Evolutionary conservation across 2,797 vertebrate genomes (phyloP).

Genomic region (Chelidonichthys spinosus): DNA sequence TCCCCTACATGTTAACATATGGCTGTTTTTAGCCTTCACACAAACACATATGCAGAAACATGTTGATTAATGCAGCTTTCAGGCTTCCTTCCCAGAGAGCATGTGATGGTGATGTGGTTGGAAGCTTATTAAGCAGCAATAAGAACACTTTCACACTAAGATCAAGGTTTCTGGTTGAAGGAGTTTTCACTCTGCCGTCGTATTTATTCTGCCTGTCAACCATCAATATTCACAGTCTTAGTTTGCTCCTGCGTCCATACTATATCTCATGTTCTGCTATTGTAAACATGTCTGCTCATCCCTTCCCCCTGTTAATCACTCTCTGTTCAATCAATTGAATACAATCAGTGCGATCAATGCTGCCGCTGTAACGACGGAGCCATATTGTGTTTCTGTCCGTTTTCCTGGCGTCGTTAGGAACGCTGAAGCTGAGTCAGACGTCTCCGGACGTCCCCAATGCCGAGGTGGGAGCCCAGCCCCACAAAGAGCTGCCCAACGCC

Average conservation of each 20-base stretch:
- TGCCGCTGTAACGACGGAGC: neutral
- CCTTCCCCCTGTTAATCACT: slow-evolving; percentile 46
- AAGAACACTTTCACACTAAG: neutral
- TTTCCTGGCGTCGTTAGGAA: slow-evolving; percentile 63
- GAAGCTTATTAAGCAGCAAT: neutral
- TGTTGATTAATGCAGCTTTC: neutral
- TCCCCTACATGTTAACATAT: neutral
- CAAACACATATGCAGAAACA: neutral
- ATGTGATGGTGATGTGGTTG: neutral
- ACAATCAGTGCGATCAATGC: slow-evolving; percentile 55
- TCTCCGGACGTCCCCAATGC: slow-evolving; percentile 89
- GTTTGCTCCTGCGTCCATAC: slow-evolving; percentile 20
- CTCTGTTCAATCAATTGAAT: slow-evolving; percentile 49
- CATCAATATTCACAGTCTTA: slow-evolving; percentile 35
- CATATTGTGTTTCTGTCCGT: neutral
- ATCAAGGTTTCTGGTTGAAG: too few relatives aligned
- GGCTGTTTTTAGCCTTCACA: neutral
- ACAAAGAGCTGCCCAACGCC: slow-evolving; percentile 88
- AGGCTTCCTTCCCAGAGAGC: neutral
- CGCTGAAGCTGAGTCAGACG: slow-evolving; percentile 90
- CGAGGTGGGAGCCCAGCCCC: slow-evolving; percentile 80
- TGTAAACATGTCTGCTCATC: slow-evolving; percentile 49
- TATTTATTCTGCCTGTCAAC: slow-evolving; percentile 26
- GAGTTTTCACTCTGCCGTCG: slow-evolving; percentile 3
- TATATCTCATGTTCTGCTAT: slow-evolving; percentile 29